Evolutionary conservation across 2,888 invertebrate genomes (phyloP), one percentile per base, ranked within the genome.

Genomic region (Alitta virens): DNA sequence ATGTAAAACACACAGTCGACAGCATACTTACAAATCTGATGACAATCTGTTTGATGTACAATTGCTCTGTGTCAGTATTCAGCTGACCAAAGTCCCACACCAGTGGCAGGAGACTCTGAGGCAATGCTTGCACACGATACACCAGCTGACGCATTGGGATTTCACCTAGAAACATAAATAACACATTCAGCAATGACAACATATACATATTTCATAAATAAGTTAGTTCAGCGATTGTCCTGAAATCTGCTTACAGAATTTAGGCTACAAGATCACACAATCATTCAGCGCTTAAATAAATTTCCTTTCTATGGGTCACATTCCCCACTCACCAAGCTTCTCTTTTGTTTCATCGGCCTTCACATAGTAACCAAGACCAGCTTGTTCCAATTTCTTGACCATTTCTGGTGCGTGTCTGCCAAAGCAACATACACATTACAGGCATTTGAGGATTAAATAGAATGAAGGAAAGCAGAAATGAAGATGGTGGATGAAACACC

Each of bases 71-170:
- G 2, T 67, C 53, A 0, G 68, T 68, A 53, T 71, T 70, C 16
- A 79, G 69, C 58, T 76, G 76, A 26, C 79, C 79, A 68, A 79
- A 79, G 70, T 79, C 79, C 79, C 79, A 79, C 42, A 79, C 78
- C 27, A 78, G 70, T 1, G 78, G 78, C 21, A 77, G 64, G 65
- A 79, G 66, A 64, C 79, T 79, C 63, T 74, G 75, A 56, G 79
- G 78, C 51, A 79, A 66, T 3, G 78, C 72, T 64, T 77, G 78
- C 5, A 79, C 79, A 25, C 79, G 64, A 70, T 79, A 79, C 21
- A 79, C 79, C 53, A 79, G 70, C 57, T 74, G 73, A 51, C 79
- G 67, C 78, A 79, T 74, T 18, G 78, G 78, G 38, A 78, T 72
- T 33, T 69, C 72, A 3, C 78, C 78, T 71, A 51, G 23, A 56